Base-by-base conservation (phyloP, 1,140 invertebrate genomes). In the Harpegnathos saltator region DNA sequence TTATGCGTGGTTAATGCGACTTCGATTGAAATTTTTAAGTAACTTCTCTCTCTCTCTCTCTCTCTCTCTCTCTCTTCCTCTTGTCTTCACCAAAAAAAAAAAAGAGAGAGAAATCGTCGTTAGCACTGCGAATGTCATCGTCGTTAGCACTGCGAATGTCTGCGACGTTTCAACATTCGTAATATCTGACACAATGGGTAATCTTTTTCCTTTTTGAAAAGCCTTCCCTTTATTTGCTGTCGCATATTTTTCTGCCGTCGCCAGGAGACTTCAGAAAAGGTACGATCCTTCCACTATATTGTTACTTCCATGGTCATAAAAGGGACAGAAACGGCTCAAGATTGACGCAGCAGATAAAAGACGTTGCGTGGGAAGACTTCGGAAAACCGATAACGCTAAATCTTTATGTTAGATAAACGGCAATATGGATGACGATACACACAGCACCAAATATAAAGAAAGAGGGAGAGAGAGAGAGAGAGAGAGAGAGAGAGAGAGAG, bases 381-480 rank as follows among this genome's bases (percentile, higher is more conserved):
- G 19, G 69, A 44, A 52, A 24, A 74, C 52, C 80, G 77, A 86
- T 82, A 86, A 82, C 78, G 22, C 24, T 33, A 81, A 73, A 58
- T 54, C 14, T n/a, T 63, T 22, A 33, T 63, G 12, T 50, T 66
- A 65, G 77, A 83, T 83, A 48, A 68, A 38, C 29, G 44, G 26
- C 24, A 5, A 38, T 65, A 29, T 19, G 19, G 17, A 52, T 52
- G 9, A 29, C 38, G 29, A 61, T 19, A 61, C 22, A 26, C 38
- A 11, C 38, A 44, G 38, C 38, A 26, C 9, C 14, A 9, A 48
- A 17, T 19, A 73, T 56, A 61, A 1, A 52, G 63, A 63, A n/a
- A n/a, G n/a, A n/a, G n/a, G n/a, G n/a, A n/a, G n/a, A n/a, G n/a
- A n/a, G n/a, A n/a, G n/a, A n/a, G n/a, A n/a, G n/a, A n/a, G n/a